Evolutionary conservation across 2,797 vertebrate genomes (phyloP).

Genomic region (Bovichtus variegatus): DNA sequence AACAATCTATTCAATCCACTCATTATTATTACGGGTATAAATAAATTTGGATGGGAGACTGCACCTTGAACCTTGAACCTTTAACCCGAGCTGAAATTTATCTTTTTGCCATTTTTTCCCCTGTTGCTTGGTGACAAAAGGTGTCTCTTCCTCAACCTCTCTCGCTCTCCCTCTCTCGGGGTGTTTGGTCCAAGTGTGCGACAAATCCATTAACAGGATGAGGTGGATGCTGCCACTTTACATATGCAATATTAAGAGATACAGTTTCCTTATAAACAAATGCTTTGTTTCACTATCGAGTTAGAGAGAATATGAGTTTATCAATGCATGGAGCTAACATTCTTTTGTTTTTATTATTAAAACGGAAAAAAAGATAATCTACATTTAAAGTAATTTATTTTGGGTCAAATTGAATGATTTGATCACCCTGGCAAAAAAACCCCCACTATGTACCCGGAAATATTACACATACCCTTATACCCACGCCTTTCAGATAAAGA

Average conservation of each 20-base stretch:
- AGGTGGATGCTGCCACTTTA: slow-evolving; percentile 81
- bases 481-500: background rate
- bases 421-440: no score
- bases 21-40: slow-evolving; percentile 96
- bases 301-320: background rate
- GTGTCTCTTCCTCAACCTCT: slow-evolving; percentile 42
- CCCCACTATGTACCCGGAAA: no score
- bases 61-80: slow-evolving; percentile 95
- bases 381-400: background rate
- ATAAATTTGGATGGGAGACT: slow-evolving; percentile 91
- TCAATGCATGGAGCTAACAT: background rate
- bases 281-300: slow-evolving; percentile 6
- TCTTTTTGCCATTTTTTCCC: slow-evolving; percentile 75
- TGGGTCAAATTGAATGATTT: no score
- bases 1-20: slow-evolving; percentile 91
- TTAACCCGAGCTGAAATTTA: slow-evolving; percentile 85
- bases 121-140: slow-evolving; percentile 68
- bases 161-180: slow-evolving; percentile 5
- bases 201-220: slow-evolving; percentile 91
- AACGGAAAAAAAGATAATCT: background rate
- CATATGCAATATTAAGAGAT: slow-evolving; percentile 83
- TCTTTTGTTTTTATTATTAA: background rate
- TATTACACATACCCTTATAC: background rate
- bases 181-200: slow-evolving; percentile 49
- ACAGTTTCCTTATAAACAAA: slow-evolving; percentile 84